Percentiles rank a stretch among this genome's conserved stretches.
phyloP scores from a whole-genome alignment of 2,113 vertebrate species.

The Sylvia atricapilla region DNA sequence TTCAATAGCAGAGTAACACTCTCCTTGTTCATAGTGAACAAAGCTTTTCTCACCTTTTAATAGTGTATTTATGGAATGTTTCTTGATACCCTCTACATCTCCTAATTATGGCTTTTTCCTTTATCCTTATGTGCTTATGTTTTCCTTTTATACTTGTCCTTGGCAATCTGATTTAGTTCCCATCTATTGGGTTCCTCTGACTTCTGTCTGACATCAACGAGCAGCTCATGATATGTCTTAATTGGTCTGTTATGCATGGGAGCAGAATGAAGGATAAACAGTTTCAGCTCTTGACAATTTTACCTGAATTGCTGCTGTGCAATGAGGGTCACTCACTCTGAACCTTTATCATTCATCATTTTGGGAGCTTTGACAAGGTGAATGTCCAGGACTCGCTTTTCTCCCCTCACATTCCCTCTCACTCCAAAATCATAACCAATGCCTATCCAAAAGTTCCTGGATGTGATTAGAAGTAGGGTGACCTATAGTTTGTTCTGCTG shows the following conservation, averaged over 20 bases:
- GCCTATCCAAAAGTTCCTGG: background rate
- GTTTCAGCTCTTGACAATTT: background rate
- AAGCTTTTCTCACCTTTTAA: background rate
- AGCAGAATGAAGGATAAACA: constrained; percentile 3
- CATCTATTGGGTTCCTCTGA: background rate
- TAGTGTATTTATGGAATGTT: background rate
- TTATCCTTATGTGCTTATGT: background rate
- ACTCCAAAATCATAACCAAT: background rate
- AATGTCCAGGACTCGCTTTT: background rate
- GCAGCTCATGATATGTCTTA: background rate
- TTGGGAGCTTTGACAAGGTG: background rate
- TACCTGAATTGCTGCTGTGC: background rate
- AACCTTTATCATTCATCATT: background rate
- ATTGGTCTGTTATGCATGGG: background rate
- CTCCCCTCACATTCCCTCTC: background rate
- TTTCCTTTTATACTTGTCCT: background rate
- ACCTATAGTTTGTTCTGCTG: background rate
- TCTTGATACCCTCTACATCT: background rate
- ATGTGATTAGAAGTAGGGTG: background rate
- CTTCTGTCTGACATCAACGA: background rate
- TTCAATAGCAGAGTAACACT: background rate
- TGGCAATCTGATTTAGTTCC: background rate
- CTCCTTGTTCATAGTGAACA: background rate
- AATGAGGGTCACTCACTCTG: background rate
- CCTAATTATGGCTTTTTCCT: background rate